Base-by-base conservation (phyloP, 2,113 vertebrate species). In the Sebastes fasciatus region DNA sequence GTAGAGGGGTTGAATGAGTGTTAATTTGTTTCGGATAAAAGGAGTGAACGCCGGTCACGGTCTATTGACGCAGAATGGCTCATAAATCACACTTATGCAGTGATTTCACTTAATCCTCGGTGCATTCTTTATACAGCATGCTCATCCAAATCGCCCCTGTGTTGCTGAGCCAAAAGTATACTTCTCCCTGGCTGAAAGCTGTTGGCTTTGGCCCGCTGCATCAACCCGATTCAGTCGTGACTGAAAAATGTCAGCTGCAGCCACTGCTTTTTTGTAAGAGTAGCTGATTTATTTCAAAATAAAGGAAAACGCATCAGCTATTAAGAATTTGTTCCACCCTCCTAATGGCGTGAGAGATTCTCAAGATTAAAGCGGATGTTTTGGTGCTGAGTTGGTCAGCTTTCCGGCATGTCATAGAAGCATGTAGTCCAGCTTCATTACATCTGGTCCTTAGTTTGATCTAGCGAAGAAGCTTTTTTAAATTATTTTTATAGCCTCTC, bases 11-110 rank as follows among this genome's bases (percentile, higher is more conserved):
- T 73, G 68, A 85, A 74, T 51, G 19, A 75, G 52, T 63, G 46
- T 68, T 83, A 46, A 89, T 91, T 89, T 89, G 81, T 82, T 73
- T 81, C 13, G 4, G 68, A 23, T 74, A 19, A 63, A 71, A 75
- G 46, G 63, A 66, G 57, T 54, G 43, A 84, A 85, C 87, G 74
- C 69, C 54, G 17, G 76, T 85, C 77, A 69, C 68, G 79, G 74
- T 76, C 84, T 77, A 66, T 61, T 89, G 88, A 93, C 2, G 61
- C 88, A 88, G 79, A 83, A 85, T 42, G 68, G 74, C 76, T 82
- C 82, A 85, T 93, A 90, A 93, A 92, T 93, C 87, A 91, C 79
- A 82, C 71, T 84, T 77, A 58, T 63, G 64, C 70, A 72, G 87
- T 69, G 55, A 91, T 85, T 90, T 88, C 62, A 77, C 86, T 86